A percentile compares a stretch with the other conserved stretches of the same genome.
These are phyloP conservation scores for Crenuchus spilurus DNA, from an alignment of 2,797 vertebrate species.

Conservation along the genomic window DNA sequence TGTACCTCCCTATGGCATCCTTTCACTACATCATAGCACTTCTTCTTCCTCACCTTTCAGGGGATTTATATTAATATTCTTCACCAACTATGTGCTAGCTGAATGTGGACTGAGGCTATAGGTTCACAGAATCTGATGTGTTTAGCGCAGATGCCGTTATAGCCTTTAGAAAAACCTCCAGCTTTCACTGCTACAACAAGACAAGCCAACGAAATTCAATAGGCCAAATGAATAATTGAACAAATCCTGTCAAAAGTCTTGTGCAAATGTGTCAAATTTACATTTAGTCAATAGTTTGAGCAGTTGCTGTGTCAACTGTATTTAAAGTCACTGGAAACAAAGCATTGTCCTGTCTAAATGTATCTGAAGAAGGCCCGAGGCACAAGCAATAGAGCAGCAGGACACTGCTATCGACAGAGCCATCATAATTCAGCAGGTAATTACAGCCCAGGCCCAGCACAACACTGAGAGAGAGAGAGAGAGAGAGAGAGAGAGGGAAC, in stretches of 20 bases:
- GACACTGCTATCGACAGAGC: conserved; percentile 34
- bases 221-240: conserved; percentile 58
- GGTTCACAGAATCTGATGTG: not conserved
- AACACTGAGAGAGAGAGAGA: not conserved
- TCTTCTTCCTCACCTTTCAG: not conserved
- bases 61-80: not conserved
- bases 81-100: not conserved
- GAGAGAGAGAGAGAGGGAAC: not conserved
- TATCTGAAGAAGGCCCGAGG: conserved; percentile 40
- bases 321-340: conserved; percentile 57
- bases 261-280: conserved; percentile 56
- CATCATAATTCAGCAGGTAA: conserved; percentile 45
- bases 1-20: not conserved
- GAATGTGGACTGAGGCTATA: not conserved
- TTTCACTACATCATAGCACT: not conserved
- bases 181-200: conserved; percentile 34
- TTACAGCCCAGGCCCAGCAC: conserved; percentile 25
- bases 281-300: conserved; percentile 59
- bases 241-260: conserved; percentile 55
- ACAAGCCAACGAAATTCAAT: conserved; percentile 49
- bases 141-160: conserved; percentile 10
- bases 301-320: conserved; percentile 53
- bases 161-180: conserved; percentile 23
- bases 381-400: conserved; percentile 29
- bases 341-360: conserved; percentile 42